A percentile compares a stretch with the other conserved stretches of the same genome.
phyloP scores from a whole-genome alignment of 2,797 vertebrate species.

The Leucoraja ocellata region DNA sequence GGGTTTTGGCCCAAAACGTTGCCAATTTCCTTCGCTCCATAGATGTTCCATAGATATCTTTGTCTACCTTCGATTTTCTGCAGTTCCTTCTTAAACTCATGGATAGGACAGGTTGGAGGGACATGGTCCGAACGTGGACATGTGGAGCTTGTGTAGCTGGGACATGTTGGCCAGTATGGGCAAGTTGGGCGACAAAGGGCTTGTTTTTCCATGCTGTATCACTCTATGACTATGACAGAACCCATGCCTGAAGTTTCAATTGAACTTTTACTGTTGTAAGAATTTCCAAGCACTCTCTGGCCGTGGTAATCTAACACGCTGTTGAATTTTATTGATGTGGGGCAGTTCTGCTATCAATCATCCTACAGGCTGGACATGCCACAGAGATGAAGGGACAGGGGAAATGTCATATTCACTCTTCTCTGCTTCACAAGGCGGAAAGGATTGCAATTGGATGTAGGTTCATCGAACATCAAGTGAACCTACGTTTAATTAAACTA shows the following conservation, averaged over 20 bases:
- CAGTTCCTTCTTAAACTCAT: too few relatives aligned
- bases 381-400: neutral
- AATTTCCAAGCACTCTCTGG: neutral
- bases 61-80: too few relatives aligned
- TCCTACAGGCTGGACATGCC: neutral
- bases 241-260: neutral
- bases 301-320: neutral
- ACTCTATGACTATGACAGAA: too few relatives aligned
- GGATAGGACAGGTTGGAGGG: too few relatives aligned
- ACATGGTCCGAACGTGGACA: too few relatives aligned
- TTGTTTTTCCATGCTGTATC: too few relatives aligned
- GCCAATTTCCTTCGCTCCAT: too few relatives aligned
- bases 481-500: neutral
- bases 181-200: too few relatives aligned
- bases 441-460: constrained; percentile 10
- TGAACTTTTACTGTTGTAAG: neutral
- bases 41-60: too few relatives aligned
- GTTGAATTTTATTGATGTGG: constrained; percentile 1
- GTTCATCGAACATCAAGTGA: neutral
- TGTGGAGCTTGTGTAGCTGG: too few relatives aligned
- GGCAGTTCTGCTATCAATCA: neutral
- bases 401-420: neutral
- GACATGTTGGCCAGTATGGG: too few relatives aligned
- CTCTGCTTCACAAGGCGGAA: neutral
- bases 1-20: too few relatives aligned